A percentile compares a stretch with the other conserved stretches of the same genome.
Conservation (phyloP, 2,888 invertebrate genomes). For the Conchocele bisecta region DNA sequence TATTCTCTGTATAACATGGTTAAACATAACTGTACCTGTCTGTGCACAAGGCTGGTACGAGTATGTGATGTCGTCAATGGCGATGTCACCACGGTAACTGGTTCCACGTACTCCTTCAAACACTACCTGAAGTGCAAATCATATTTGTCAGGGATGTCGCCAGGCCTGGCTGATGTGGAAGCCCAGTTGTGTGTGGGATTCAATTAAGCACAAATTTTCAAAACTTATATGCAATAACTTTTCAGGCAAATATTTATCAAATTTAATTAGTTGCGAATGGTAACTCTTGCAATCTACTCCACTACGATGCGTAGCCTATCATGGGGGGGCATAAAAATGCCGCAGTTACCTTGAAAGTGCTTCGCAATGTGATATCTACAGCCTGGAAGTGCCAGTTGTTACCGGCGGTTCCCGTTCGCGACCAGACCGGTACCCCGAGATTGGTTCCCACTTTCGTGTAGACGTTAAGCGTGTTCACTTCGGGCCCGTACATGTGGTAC, state of each 20-base stretch:
- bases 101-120: slow-evolving; percentile 69
- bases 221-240: too few species aligned
- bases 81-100: slow-evolving; percentile 73
- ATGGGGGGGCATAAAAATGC: too few species aligned
- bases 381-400: slow-evolving; percentile 71
- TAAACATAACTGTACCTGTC: too few species aligned
- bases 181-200: too few species aligned
- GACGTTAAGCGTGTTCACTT: slow-evolving; percentile 74
- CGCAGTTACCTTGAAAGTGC: slow-evolving; percentile 42
- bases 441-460: slow-evolving; percentile 59
- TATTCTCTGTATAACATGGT: too few species aligned
- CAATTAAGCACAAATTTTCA: too few species aligned
- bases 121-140: slow-evolving; percentile 52
- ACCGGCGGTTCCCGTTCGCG: slow-evolving; percentile 68
- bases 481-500: slow-evolving; percentile 79
- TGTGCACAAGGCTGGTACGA: slow-evolving; percentile 63
- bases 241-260: too few species aligned
- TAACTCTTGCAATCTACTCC: too few species aligned
- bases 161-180: not conserved
- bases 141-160: not conserved
- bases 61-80: slow-evolving; percentile 75
- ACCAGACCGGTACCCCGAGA: slow-evolving; percentile 67
- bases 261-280: too few species aligned
- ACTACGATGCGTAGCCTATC: too few species aligned
- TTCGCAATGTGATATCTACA: slow-evolving; percentile 44